Conservation (phyloP, 2,888 invertebrate species). For the Cryptus viduatorius region DNA sequence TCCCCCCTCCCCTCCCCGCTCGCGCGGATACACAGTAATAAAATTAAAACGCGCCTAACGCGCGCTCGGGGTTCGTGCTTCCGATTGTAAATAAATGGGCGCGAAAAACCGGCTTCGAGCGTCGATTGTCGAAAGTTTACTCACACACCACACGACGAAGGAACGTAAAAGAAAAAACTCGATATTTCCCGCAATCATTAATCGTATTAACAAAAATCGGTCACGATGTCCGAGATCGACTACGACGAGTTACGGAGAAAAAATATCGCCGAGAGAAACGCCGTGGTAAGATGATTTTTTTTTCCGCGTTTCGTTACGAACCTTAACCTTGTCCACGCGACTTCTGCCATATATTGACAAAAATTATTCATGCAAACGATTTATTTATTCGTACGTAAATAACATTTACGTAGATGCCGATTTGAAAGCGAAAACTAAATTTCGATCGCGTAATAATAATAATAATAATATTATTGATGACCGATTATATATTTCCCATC, state of each 20-base stretch:
- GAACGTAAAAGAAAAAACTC: background rate
- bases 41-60: too few species aligned
- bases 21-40: too few species aligned
- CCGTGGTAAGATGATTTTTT: constrained; percentile 76
- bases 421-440: too few species aligned
- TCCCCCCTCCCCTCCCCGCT: too few species aligned
- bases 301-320: constrained; percentile 18
- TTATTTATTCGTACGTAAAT: too few species aligned
- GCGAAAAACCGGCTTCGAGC: too few species aligned
- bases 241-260: constrained; percentile 78
- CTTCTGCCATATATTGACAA: background rate
- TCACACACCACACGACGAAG: too few species aligned
- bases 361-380: too few species aligned
- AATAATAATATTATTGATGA: background rate
- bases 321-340: constrained; percentile 56
- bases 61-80: too few species aligned
- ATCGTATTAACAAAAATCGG: background rate
- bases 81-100: too few species aligned
- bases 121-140: too few species aligned
- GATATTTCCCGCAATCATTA: background rate
- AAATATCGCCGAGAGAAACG: constrained; percentile 81
- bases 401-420: too few species aligned
- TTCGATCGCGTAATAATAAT: background rate
- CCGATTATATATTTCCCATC: background rate
- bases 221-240: constrained; percentile 73